A percentile compares a stretch with the other conserved stretches of the same genome.
Conservation (phyloP, 2,113 vertebrate genomes). For the Ahaetulla prasina region DNA sequence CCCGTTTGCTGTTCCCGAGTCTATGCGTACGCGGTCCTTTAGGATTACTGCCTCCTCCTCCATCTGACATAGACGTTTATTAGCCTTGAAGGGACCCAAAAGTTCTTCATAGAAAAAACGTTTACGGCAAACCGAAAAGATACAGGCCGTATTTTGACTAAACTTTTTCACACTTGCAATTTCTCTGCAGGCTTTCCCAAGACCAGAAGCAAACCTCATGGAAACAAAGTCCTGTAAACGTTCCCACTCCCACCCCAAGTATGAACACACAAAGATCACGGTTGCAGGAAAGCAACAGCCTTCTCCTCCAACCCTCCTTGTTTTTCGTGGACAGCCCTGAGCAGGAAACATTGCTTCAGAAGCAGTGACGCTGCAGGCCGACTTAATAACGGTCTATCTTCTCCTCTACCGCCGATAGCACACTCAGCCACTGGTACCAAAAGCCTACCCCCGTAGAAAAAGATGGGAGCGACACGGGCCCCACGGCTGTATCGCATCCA, state of each 20-base stretch:
- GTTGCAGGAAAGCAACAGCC: background rate
- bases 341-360: background rate
- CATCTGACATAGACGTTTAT: background rate
- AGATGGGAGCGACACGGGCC: background rate
- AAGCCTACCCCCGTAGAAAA: background rate
- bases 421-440: background rate
- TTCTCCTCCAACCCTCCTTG: background rate
- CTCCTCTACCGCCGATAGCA: background rate
- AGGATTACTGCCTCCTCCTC: background rate
- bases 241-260: background rate
- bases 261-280: background rate
- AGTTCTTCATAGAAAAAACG: background rate
- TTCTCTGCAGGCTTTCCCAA: background rate
- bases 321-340: background rate
- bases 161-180: background rate
- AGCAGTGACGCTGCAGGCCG: background rate
- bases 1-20: background rate
- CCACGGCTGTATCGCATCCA: background rate
- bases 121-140: background rate
- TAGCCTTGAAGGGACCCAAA: background rate
- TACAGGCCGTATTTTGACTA: background rate
- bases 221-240: background rate
- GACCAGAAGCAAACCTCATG: background rate
- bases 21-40: background rate
- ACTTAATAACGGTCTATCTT: background rate